Evolutionary conservation across 1,140 invertebrate species (phyloP), one percentile per base, ranked within the genome.

Genomic region (Homarus americanus): DNA sequence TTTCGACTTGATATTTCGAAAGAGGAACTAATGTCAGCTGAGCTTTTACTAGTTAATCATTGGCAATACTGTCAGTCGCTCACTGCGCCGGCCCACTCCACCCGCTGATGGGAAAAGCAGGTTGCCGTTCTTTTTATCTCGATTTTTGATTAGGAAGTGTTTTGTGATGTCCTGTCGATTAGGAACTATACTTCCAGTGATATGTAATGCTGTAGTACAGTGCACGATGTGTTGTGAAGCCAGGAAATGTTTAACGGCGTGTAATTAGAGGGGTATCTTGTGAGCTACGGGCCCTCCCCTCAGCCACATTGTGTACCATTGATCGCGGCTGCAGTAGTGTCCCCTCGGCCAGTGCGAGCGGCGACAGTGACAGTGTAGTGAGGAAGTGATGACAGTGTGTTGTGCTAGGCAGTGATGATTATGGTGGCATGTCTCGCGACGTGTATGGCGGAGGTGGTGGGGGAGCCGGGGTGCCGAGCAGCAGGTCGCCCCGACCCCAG

Each of bases 351-450:
- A 76, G 84, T 82, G 84, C 9, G 44, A 17, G 44, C 44, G 17
- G 44, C 17, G 44, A 49, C 44, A 49, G 44, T 49, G 44, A 17
- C n/a, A n/a, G n/a, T n/a, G n/a, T 10, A 49, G 17, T 58, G 53
- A 76, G 84, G 84, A 75, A 78, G 91, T 83, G 80, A 90, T 90
- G 80, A 66, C 80, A 83, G 87, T 90, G 80, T 83, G 80, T 90
- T 76, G 80, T 83, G 87, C 79, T 72, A 44, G 87, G 87, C 80
- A 83, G 87, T 90, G 87, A 90, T 83, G 80, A 90, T 83, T 83
- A 92, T 92, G 92, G 83, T 87, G 92, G 78, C 63, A 92, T 97
- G 96, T 96, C 96, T 94, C 95, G 96, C 92, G 96, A 97, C 94
- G 96, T 96, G 94, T 97, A 97, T 95, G 95, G 95, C 88, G 94